phyloP scores from a whole-genome alignment of 2,888 invertebrate species.

The Noctua comes region DNA sequence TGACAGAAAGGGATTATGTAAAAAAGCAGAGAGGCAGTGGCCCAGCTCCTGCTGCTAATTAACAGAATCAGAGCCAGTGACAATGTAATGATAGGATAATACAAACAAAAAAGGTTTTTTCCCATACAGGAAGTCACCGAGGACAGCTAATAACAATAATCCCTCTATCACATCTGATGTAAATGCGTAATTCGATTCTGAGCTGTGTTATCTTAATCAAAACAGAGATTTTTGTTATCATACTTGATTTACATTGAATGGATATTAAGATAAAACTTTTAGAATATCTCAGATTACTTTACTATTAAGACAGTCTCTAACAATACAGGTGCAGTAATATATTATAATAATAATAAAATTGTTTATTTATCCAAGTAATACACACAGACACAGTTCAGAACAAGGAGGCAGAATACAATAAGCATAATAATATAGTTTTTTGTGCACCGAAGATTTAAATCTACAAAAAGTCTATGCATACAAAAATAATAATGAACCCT shows the following conservation, averaged over 20 bases:
- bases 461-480: too few species aligned
- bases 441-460: too few species aligned
- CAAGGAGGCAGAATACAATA: too few species aligned
- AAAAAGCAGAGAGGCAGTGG: too few species aligned
- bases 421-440: too few species aligned
- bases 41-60: background rate
- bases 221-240: slow-evolving; percentile 12
- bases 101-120: background rate
- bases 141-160: slow-evolving; percentile 20
- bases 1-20: background rate
- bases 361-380: too few species aligned
- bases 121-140: slow-evolving; percentile 5
- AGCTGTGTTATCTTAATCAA: slow-evolving; percentile 13
- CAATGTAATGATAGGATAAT: background rate
- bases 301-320: background rate
- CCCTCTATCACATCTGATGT: slow-evolving; percentile 6
- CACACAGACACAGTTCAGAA: too few species aligned
- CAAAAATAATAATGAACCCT: too few species aligned
- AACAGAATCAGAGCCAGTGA: too few species aligned
- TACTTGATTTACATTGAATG: slow-evolving; percentile 19
- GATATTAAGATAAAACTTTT: slow-evolving; percentile 19
- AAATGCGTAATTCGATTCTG: slow-evolving; percentile 12
- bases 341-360: too few species aligned
- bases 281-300: background rate
- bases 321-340: background rate